Base-by-base conservation (phyloP, 2,888 invertebrate species). In the Drosophila borborema region DNA sequence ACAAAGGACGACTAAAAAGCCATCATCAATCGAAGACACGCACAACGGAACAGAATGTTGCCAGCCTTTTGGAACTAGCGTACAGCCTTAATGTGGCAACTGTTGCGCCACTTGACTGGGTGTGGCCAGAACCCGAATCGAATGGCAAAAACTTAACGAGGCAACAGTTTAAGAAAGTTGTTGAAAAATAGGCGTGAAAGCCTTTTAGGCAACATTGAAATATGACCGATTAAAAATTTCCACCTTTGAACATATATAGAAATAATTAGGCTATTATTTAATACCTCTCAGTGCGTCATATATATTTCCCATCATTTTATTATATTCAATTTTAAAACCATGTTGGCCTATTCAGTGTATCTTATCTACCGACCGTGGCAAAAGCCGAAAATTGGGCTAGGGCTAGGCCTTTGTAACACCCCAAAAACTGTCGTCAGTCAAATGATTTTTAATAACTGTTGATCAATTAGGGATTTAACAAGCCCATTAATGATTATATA, bases 21-120 rank as follows among this genome's bases (percentile, higher is more conserved):
- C 48, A 46, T 75, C 76, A 88, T 85, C 75, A 81, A 83, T 74
- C 61, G 60, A 72, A 55, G 62, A 41, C 75, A 73, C 81, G 82
- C 80, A 81, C 62, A 74, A 43, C 18, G 31, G 20, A 45, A 28
- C 20, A 34, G 9, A n/a, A 23, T 45, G 16, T 48, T 46, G 16
- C 46, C 38, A 28, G 31, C 34, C 38, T 16, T 41, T 56, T 18
- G 20, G 45, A 49, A 38, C n/a, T 10, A 10, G 8, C 1, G 34
- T 9, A 8, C 41, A n/a, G 54, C n/a, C 31, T 18, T 18, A 41
- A 53, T 59, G 58, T 60, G 66, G 58, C 70, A 86, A 82, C 86
- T 88, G 86, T 83, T 86, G 85, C 77, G 63, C 70, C 65, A 55
- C 72, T 46, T 28, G 18, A 28, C 36, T 56, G 65, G 74, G 69